Conservation (phyloP, 2,113 vertebrate species). For the Lophius piscatorius region DNA sequence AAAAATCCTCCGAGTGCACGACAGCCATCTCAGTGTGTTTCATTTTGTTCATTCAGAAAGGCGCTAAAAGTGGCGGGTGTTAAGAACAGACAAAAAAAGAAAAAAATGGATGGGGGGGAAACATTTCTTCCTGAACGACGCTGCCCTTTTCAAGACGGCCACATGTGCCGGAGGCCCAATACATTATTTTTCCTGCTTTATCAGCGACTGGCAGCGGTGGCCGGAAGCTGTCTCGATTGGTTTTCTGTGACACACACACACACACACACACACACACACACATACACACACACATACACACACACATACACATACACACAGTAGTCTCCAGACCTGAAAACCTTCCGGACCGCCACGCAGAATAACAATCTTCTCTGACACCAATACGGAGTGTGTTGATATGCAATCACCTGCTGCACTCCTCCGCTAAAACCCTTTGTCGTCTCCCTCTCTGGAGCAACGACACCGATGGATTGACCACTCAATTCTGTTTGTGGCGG, state of each 20-base stretch:
- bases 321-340: slow-evolving; percentile 27
- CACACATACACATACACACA: slow-evolving; percentile 24
- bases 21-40: slow-evolving; percentile 35
- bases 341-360: slow-evolving; percentile 35
- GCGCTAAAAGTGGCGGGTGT: slow-evolving; percentile 21
- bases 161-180: slow-evolving; percentile 21
- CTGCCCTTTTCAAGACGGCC: slow-evolving; percentile 48
- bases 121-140: slow-evolving; percentile 14
- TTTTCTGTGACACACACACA: slow-evolving; percentile 51
- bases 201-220: slow-evolving; percentile 63
- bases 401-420: slow-evolving; percentile 36
- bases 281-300: slow-evolving; percentile 23
- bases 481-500: not conserved
- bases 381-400: slow-evolving; percentile 36
- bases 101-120: slow-evolving; percentile 13
- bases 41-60: slow-evolving; percentile 24
- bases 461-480: not conserved
- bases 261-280: slow-evolving; percentile 49
- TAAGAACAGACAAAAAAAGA: slow-evolving; percentile 31
- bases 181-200: slow-evolving; percentile 55
- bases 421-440: slow-evolving; percentile 14
- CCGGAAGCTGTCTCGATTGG: slow-evolving; percentile 60
- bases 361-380: slow-evolving; percentile 62
- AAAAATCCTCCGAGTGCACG: slow-evolving; percentile 45
- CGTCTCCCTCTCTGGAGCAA: slow-evolving; percentile 4